A percentile compares a stretch with the other conserved stretches of the same genome.
Evolutionary conservation across 2,113 vertebrate species (phyloP).

Genomic region (Tetrax tetrax): DNA sequence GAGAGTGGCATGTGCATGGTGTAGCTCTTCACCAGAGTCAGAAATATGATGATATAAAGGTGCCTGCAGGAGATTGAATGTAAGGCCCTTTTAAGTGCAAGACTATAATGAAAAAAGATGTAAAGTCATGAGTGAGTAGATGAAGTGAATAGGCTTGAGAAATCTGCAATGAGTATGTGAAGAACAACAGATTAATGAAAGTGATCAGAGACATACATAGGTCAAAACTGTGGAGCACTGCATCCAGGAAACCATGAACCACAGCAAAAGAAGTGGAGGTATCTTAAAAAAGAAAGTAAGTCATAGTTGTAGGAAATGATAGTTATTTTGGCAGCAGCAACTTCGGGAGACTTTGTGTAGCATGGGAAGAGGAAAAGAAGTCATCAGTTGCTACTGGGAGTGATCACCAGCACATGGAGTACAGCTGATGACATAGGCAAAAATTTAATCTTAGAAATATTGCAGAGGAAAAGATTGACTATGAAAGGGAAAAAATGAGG

Average conservation of each 20-base stretch:
- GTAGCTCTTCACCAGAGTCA: background rate
- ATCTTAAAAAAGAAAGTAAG: slow-evolving; percentile 9
- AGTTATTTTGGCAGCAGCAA: slow-evolving; percentile 10
- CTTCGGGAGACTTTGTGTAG: background rate
- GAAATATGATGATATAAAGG: background rate
- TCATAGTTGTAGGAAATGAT: background rate
- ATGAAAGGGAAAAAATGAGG: background rate
- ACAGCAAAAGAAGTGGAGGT: background rate
- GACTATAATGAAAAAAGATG: background rate
- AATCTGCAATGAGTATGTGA: background rate
- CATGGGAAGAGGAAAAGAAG: background rate
- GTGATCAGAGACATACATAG: background rate
- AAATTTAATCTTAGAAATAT: background rate
- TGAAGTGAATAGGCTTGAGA: background rate
- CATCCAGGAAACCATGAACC: background rate
- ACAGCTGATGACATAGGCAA: background rate
- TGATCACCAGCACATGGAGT: background rate
- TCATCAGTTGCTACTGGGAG: background rate
- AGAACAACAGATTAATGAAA: background rate
- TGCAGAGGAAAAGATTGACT: background rate
- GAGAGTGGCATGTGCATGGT: background rate
- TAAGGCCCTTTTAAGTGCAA: background rate
- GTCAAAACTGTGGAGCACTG: background rate
- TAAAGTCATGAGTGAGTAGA: background rate
- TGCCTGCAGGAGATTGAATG: background rate